Conservation (phyloP, 2,888 invertebrate species). For the Andrena chrysosceles region DNA sequence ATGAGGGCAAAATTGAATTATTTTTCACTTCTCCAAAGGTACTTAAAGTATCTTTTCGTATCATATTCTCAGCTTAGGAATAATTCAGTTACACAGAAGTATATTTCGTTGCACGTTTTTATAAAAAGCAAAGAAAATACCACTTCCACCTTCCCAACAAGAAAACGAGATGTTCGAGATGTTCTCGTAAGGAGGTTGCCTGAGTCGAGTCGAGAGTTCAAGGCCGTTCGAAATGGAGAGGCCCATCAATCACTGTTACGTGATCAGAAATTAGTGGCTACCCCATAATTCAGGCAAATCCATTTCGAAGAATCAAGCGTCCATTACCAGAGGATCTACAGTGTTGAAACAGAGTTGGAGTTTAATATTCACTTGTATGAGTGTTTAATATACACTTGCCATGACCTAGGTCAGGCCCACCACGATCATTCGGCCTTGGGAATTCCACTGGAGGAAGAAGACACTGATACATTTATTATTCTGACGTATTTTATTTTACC, state of each 20-base stretch:
- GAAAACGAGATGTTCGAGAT: neutral
- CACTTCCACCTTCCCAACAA: neutral
- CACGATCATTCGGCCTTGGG: constrained; percentile 23
- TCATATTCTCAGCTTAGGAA: too few relatives aligned
- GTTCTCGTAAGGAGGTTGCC: neutral
- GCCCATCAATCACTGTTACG: constrained; percentile 69
- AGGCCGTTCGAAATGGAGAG: constrained; percentile 70
- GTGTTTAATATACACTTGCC: constrained; percentile 31
- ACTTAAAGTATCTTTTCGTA: too few relatives aligned
- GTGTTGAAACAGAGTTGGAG: constrained; percentile 24
- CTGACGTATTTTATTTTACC: neutral
- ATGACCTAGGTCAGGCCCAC: constrained; percentile 52
- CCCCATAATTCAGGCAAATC: constrained; percentile 60
- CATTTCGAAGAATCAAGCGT: constrained; percentile 33
- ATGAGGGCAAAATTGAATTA: too few relatives aligned
- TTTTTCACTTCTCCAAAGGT: too few relatives aligned
- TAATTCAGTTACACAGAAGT: too few relatives aligned
- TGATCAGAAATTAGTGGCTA: constrained; percentile 61
- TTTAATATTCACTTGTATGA: constrained; percentile 17
- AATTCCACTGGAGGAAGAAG: constrained; percentile 47
- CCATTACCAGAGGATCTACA: constrained; percentile 20
- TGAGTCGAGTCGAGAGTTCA: constrained; percentile 36
- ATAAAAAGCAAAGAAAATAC: constrained; percentile 9
- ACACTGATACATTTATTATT: neutral
- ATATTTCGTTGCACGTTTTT: neutral